Percentiles rank a stretch among this genome's conserved stretches.
phyloP scores from a whole-genome alignment of 2,113 vertebrate genomes.

The Crotalus helleri region DNA sequence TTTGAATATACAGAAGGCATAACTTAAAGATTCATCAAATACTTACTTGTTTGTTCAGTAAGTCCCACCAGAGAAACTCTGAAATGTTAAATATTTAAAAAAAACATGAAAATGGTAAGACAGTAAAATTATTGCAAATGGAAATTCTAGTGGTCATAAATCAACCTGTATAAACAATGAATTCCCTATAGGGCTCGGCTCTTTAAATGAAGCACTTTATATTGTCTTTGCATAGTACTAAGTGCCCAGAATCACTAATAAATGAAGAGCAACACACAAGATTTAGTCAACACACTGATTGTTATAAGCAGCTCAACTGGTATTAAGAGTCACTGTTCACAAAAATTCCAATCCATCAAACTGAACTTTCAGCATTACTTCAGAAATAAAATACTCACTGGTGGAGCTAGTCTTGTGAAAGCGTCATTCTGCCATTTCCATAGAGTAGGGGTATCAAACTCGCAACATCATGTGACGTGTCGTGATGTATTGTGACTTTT shows the following conservation, averaged over 20 bases:
- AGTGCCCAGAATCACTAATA: rapidly evolving
- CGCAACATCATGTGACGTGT: no score
- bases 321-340: not conserved
- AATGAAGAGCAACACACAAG: rapidly evolving
- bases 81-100: not conserved
- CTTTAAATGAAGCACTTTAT: not conserved
- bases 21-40: not conserved
- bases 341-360: not conserved
- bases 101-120: not conserved
- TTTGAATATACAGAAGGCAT: not conserved
- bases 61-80: not conserved
- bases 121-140: not conserved
- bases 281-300: not conserved
- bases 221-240: not conserved
- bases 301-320: rapidly evolving
- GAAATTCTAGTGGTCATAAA: not conserved
- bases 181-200: not conserved
- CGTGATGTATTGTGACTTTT: no score
- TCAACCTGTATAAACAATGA: not conserved
- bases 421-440: rapidly evolving
- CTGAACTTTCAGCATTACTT: conserved; percentile 4
- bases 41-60: not conserved
- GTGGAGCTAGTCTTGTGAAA: not conserved
- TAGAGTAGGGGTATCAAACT: rapidly evolving
- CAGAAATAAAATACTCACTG: rapidly evolving